Conservation (phyloP, 2,797 vertebrate genomes). For the Leptodactylus fallax region DNA sequence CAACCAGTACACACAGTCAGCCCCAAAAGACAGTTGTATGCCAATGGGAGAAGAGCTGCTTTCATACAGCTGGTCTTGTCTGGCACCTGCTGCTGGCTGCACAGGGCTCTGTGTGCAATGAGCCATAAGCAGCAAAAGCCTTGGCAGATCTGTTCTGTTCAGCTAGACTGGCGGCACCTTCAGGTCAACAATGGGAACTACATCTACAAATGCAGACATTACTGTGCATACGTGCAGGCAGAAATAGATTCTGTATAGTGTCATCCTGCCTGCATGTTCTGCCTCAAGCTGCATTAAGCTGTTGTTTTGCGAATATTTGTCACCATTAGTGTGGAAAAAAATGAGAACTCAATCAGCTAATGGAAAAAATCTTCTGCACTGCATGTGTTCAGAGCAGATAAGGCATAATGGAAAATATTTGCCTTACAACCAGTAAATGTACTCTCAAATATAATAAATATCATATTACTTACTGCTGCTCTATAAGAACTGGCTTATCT, state of each 20-base stretch:
- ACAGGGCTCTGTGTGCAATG: slow-evolving; percentile 45
- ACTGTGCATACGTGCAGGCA: background rate
- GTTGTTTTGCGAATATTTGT: slow-evolving; percentile 38
- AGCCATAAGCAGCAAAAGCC: slow-evolving; percentile 61
- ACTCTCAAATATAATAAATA: slow-evolving; percentile 23
- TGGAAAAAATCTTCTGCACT: slow-evolving; percentile 5
- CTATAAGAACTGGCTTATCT: slow-evolving; percentile 11
- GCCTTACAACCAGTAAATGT: slow-evolving; percentile 26
- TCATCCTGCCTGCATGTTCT: background rate
- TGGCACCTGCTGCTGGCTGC: slow-evolving; percentile 59
- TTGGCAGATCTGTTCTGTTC: background rate
- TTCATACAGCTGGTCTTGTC: slow-evolving; percentile 48
- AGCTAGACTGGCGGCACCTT: slow-evolving; percentile 68
- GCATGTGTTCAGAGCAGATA: slow-evolving; percentile 49
- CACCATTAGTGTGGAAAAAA: slow-evolving; percentile 17
- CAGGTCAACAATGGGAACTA: slow-evolving; percentile 55
- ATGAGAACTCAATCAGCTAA: slow-evolving; percentile 18
- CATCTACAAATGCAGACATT: background rate
- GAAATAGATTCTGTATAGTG: background rate
- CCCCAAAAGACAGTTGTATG: slow-evolving; percentile 18
- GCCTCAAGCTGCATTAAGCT: background rate
- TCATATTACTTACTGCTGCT: slow-evolving; percentile 8
- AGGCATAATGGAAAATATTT: slow-evolving; percentile 39
- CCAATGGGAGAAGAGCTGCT: slow-evolving; percentile 34
- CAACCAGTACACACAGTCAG: slow-evolving; percentile 32